phyloP scores from a whole-genome alignment of 2,797 vertebrate species.

The Emys orbicularis region DNA sequence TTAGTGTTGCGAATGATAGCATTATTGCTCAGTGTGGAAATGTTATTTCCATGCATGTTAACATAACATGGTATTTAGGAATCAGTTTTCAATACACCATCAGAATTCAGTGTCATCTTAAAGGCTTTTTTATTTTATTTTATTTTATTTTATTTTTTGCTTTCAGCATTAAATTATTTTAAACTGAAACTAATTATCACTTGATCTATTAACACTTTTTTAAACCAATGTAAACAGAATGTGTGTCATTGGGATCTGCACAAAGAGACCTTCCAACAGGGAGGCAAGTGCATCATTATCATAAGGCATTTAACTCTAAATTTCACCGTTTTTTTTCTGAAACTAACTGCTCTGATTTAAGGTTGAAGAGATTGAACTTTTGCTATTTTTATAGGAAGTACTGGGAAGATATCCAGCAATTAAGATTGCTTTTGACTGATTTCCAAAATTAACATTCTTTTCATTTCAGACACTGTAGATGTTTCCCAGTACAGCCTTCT shows the following conservation, averaged over 20 bases:
- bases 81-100: neutral
- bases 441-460: slow-evolving; percentile 29
- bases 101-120: neutral
- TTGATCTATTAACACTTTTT: neutral
- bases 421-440: slow-evolving; percentile 19
- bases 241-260: neutral
- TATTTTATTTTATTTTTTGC: neutral
- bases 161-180: slow-evolving; percentile 20
- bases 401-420: neutral
- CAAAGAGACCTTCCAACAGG: neutral
- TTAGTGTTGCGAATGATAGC: neutral
- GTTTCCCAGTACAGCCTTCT: slow-evolving; percentile 82
- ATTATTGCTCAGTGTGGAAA: neutral
- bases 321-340: neutral
- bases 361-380: neutral
- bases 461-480: slow-evolving; percentile 83
- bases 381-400: neutral
- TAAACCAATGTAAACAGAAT: neutral
- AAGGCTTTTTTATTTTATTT: neutral
- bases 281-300: neutral
- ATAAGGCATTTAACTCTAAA: neutral
- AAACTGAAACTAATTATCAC: neutral
- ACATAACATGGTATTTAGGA: neutral
- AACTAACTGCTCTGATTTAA: neutral
- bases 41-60: neutral